phyloP scores from a whole-genome alignment of 1,140 invertebrate species.

The Tachypleus tridentatus region DNA sequence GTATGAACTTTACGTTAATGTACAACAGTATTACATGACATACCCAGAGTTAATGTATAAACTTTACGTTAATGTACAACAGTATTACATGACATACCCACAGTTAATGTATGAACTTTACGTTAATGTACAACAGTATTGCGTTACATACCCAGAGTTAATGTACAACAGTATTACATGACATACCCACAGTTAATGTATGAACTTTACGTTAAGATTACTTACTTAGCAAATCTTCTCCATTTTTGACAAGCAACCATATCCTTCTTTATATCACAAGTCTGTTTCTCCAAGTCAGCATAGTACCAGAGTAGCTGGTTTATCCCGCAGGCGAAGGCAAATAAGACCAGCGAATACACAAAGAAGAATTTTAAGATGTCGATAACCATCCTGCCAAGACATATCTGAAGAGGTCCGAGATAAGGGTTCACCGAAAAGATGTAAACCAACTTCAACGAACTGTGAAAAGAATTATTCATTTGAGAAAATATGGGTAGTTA shows the following conservation, averaged over 20 bases:
- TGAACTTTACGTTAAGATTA: slow-evolving; percentile 4
- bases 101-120: too few relatives aligned
- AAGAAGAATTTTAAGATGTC: slow-evolving; percentile 97
- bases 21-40: too few relatives aligned
- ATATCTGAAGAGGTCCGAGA: slow-evolving; percentile 93
- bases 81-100: too few relatives aligned
- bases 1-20: too few relatives aligned
- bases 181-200: too few relatives aligned
- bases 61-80: too few relatives aligned
- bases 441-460: slow-evolving; percentile 94
- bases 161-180: too few relatives aligned
- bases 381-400: slow-evolving; percentile 91
- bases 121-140: too few relatives aligned
- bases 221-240: slow-evolving; percentile 81
- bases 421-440: slow-evolving; percentile 99
- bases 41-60: too few relatives aligned
- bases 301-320: slow-evolving; percentile 89
- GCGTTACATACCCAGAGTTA: too few relatives aligned
- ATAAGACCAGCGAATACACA: slow-evolving; percentile 87
- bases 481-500: too few relatives aligned
- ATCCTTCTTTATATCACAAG: slow-evolving; percentile 49
- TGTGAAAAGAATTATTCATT: slow-evolving; percentile 34
- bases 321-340: slow-evolving; percentile 90
- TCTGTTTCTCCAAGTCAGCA: slow-evolving; percentile 79
- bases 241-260: slow-evolving; percentile 76